Percentiles rank a stretch among this genome's conserved stretches.
These are phyloP conservation scores for Macrobrachium rosenbergii DNA, from an alignment of 1,140 invertebrate genomes.

Conservation along the genomic window DNA sequence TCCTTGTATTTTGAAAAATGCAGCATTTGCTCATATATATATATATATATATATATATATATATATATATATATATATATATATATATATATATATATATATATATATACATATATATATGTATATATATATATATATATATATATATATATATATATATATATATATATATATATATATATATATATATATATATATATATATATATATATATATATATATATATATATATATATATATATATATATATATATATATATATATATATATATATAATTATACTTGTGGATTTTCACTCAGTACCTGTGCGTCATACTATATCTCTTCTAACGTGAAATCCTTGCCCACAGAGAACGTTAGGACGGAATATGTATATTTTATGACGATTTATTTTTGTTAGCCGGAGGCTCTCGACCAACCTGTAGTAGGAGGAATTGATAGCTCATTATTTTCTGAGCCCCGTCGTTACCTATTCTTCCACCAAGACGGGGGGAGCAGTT, in stretches of 20 bases:
- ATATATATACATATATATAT: neutral
- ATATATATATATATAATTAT: neutral
- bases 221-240: slow-evolving; percentile 12
- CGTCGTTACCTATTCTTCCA: too few relatives aligned
- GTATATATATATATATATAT: neutral
- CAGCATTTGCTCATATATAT: neutral
- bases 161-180: slow-evolving; percentile 24
- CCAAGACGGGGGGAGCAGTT: too few relatives aligned
- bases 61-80: neutral
- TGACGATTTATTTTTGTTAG: too few relatives aligned
- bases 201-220: slow-evolving; percentile 24
- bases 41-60: neutral
- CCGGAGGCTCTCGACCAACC: too few relatives aligned
- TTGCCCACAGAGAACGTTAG: too few relatives aligned
- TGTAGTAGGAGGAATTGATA: too few relatives aligned
- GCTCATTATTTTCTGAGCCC: too few relatives aligned
- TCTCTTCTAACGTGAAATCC: too few relatives aligned
- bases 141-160: slow-evolving; percentile 24
- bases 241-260: neutral
- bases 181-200: slow-evolving; percentile 22
- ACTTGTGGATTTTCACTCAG: neutral
- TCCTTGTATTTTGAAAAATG: too few relatives aligned
- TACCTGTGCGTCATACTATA: too few relatives aligned
- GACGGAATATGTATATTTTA: too few relatives aligned
- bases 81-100: neutral